Evolutionary conservation across 2,113 vertebrate species (phyloP).

Genomic region (Heteronetta atricapilla): DNA sequence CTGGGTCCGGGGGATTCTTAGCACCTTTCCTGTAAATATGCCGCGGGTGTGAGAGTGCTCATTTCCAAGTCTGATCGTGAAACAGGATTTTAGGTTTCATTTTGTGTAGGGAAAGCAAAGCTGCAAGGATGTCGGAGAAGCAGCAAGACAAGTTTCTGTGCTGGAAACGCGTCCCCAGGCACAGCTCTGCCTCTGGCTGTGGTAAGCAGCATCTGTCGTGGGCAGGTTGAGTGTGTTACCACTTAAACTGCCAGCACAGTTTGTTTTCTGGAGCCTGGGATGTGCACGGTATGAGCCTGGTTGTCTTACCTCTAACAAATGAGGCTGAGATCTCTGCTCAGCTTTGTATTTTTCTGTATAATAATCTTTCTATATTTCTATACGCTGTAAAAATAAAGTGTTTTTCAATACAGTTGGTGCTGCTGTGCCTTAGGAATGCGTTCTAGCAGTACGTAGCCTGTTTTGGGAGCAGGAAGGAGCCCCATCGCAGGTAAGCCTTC

Average conservation of each 20-base stretch:
- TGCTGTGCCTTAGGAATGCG: not conserved
- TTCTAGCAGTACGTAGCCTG: fast-evolving
- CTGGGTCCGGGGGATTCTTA: not conserved
- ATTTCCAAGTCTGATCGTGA: not conserved
- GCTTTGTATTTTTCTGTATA: constrained; percentile 40
- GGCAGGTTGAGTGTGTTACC: not conserved
- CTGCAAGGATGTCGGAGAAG: not conserved
- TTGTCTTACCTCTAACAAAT: not conserved
- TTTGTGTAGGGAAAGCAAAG: not conserved
- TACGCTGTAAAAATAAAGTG: constrained; percentile 70
- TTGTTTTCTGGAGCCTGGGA: not conserved
- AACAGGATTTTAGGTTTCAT: not conserved
- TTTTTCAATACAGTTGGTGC: not conserved
- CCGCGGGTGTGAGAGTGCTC: fast-evolving
- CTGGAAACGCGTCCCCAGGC: not conserved
- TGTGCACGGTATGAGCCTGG: not conserved
- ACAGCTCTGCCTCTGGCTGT: not conserved
- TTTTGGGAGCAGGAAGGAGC: not conserved
- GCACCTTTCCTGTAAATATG: no score
- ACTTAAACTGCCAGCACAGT: not conserved
- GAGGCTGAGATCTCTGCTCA: constrained; percentile 3
- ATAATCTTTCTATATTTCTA: constrained; percentile 56
- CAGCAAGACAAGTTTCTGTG: not conserved
- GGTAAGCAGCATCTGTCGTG: not conserved
- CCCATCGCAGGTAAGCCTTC: not conserved